phyloP scores from a whole-genome alignment of 2,888 invertebrate genomes.

The Netelia melanura region DNA sequence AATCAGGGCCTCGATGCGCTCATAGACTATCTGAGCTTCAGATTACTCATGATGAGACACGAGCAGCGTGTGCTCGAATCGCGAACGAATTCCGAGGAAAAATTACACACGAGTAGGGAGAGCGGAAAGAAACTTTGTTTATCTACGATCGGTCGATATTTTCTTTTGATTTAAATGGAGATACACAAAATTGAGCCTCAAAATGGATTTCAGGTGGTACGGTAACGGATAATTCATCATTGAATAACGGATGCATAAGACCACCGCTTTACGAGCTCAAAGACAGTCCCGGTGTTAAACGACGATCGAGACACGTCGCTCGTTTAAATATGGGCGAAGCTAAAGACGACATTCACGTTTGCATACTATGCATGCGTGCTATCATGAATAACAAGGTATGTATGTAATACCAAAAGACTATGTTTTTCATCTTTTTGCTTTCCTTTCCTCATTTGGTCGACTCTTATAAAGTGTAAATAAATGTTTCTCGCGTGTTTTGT shows the following conservation, averaged over 20 bases:
- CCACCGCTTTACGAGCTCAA: slow-evolving; percentile 87
- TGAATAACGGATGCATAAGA: slow-evolving; percentile 84
- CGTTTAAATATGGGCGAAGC: slow-evolving; percentile 97
- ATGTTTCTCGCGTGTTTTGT: no score
- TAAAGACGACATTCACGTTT: slow-evolving; percentile 99
- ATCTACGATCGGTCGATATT: neutral
- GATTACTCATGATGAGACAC: slow-evolving; percentile 97
- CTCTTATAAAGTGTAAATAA: no score
- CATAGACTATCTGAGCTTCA: slow-evolving; percentile 98
- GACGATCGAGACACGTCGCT: slow-evolving; percentile 93
- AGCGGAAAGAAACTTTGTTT: neutral
- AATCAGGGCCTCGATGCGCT: slow-evolving; percentile 98
- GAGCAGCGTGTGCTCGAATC: slow-evolving; percentile 93
- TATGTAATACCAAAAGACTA: slow-evolving; percentile 82
- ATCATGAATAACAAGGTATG: slow-evolving; percentile 98
- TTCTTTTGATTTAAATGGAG: slow-evolving; percentile 39
- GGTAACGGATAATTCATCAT: slow-evolving; percentile 78
- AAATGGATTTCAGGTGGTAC: slow-evolving; percentile 63
- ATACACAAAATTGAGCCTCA: neutral
- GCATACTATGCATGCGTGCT: slow-evolving; percentile 99
- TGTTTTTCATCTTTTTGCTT: neutral
- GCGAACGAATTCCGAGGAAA: slow-evolving; percentile 91
- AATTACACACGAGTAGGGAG: slow-evolving; percentile 86
- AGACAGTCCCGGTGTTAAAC: slow-evolving; percentile 90
- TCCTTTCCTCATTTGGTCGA: no score